These are phyloP conservation scores for Calcarius lapponicus DNA, from an alignment of 2,797 vertebrate species.

Conservation along the genomic window DNA sequence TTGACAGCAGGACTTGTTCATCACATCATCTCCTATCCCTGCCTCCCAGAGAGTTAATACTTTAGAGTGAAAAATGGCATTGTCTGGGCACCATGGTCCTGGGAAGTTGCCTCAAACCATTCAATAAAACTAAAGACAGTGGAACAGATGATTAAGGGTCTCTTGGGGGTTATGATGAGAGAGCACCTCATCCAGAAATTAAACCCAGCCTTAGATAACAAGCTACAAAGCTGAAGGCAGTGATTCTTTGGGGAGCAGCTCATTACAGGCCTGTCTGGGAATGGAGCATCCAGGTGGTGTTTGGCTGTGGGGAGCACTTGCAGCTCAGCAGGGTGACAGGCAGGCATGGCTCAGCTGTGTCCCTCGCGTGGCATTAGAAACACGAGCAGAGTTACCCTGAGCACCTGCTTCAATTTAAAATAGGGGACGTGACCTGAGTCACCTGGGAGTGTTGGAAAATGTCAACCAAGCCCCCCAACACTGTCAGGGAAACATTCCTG, in stretches of 20 bases:
- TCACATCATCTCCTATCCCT: too few relatives aligned
- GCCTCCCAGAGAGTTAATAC: too few relatives aligned
- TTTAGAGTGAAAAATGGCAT: too few relatives aligned
- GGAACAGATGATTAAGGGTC: background rate
- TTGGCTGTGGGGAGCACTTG: background rate
- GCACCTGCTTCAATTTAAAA: background rate
- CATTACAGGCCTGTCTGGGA: background rate
- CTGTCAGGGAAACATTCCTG: background rate
- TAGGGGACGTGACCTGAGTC: background rate
- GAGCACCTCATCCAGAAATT: background rate
- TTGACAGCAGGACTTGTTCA: background rate
- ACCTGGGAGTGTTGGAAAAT: background rate
- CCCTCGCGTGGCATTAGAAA: background rate
- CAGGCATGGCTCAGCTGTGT: accelerated
- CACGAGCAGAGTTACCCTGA: background rate
- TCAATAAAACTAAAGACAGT: background rate
- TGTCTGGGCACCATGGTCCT: background rate
- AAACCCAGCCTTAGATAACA: background rate
- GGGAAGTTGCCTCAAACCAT: background rate
- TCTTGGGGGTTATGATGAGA: background rate
- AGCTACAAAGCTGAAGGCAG: background rate
- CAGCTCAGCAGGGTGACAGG: background rate
- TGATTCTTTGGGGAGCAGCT: background rate
- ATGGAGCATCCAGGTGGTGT: background rate
- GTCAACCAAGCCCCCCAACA: background rate